These are phyloP conservation scores for Ostrea edulis DNA, from an alignment of 1,140 invertebrate genomes.

Conservation along the genomic window DNA sequence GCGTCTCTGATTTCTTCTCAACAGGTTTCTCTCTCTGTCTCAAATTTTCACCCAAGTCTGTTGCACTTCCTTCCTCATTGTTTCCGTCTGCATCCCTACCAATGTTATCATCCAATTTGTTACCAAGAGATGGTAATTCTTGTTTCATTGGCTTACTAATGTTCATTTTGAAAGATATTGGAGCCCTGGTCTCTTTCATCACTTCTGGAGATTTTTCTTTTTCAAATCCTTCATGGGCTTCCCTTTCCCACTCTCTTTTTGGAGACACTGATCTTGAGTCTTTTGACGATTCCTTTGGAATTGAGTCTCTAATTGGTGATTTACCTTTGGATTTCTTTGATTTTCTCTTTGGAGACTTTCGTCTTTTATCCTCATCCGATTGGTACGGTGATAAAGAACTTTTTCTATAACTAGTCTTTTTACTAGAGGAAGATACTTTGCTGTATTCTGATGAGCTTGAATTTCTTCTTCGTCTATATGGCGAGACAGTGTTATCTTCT, in stretches of 20 bases:
- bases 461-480: constrained; percentile 34
- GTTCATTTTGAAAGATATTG: constrained; percentile 20
- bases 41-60: background rate
- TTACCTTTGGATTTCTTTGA: background rate
- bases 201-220: constrained; percentile 1
- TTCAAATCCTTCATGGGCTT: background rate
- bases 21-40: background rate
- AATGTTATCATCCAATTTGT: background rate
- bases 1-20: background rate
- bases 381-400: background rate
- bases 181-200: background rate
- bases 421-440: background rate
- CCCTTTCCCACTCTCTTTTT: background rate
- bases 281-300: background rate
- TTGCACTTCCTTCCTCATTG: background rate
- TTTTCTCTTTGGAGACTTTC: background rate
- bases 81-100: background rate
- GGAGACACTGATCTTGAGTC: background rate
- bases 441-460: background rate
- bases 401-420: background rate
- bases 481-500: constrained; percentile 14
- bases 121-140: background rate
- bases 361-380: background rate
- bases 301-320: constrained; percentile 4
- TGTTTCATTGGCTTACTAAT: background rate